Conservation (phyloP, 2,113 vertebrate species). For the Thryonomys swinderianus region DNA sequence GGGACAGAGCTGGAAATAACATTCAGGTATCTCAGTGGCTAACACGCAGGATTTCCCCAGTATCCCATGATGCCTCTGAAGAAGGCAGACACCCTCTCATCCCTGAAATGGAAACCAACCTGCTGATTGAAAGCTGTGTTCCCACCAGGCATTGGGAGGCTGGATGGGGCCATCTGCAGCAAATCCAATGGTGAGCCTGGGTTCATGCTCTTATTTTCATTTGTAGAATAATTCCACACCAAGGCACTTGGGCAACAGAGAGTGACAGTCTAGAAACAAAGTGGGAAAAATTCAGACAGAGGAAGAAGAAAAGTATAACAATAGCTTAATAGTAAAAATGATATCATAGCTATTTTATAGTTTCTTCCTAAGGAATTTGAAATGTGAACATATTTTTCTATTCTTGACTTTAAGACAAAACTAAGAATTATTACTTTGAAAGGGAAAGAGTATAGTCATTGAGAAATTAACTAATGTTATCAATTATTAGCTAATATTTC, state of each 20-base stretch:
- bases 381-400: not conserved
- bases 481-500: not conserved
- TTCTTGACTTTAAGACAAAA: not conserved
- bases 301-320: not conserved
- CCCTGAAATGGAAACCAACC: constrained; percentile 71
- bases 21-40: not conserved
- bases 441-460: not conserved
- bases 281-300: not conserved
- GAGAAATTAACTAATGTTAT: not conserved
- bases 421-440: not conserved
- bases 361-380: not conserved
- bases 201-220: constrained; percentile 85
- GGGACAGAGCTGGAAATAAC: not conserved
- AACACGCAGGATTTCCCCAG: not conserved
- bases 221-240: constrained; percentile 91
- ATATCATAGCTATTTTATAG: not conserved
- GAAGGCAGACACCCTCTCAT: not conserved
- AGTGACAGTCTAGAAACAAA: constrained; percentile 86
- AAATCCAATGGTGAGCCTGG: constrained; percentile 89
- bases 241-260: constrained; percentile 92
- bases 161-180: constrained; percentile 88
- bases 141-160: constrained; percentile 89
- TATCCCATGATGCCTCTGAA: accelerated
- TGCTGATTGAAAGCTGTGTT: constrained; percentile 89
- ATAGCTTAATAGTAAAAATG: not conserved